Conservation (phyloP, 2,888 invertebrate species). For the Latheticus oryzae region DNA sequence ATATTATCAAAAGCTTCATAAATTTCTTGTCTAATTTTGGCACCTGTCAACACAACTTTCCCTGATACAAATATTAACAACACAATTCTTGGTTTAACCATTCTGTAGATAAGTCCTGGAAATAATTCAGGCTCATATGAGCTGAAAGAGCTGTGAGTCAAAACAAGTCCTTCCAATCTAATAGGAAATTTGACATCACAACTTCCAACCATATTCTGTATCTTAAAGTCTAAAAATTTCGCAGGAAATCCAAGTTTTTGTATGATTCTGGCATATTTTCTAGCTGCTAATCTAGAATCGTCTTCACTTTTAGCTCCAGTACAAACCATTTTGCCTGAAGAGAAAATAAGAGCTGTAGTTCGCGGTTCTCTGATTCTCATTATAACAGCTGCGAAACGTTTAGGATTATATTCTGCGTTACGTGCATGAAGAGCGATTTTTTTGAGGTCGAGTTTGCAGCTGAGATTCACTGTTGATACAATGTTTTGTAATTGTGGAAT, state of each 20-base stretch:
- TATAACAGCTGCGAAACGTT: constrained; percentile 98
- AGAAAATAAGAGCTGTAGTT: constrained; percentile 87
- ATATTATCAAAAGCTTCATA: constrained; percentile 83
- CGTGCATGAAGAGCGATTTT: constrained; percentile 97
- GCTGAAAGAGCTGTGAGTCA: constrained; percentile 84
- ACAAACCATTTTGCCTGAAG: constrained; percentile 89
- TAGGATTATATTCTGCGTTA: constrained; percentile 99
- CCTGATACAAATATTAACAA: constrained; percentile 87
- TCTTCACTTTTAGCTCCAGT: constrained; percentile 89
- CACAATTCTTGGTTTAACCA: constrained; percentile 85
- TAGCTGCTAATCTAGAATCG: constrained; percentile 80
- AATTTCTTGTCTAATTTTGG: constrained; percentile 79
- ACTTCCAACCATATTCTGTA: constrained; percentile 89
- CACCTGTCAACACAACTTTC: constrained; percentile 85
- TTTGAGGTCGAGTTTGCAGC: constrained; percentile 94
- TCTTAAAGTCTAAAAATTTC: constrained; percentile 83
- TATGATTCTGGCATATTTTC: constrained; percentile 85
- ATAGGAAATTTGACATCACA: constrained; percentile 90
- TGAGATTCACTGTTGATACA: constrained; percentile 96
- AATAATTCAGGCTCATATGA: constrained; percentile 88
- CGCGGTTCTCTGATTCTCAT: constrained; percentile 93
- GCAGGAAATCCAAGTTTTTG: constrained; percentile 84
- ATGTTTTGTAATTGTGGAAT: constrained; percentile 96
- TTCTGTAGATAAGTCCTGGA: constrained; percentile 85
- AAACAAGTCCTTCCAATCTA: constrained; percentile 73